These are phyloP conservation scores for Cartodere bifasciata DNA, from an alignment of 2,888 invertebrate species.

Conservation along the genomic window DNA sequence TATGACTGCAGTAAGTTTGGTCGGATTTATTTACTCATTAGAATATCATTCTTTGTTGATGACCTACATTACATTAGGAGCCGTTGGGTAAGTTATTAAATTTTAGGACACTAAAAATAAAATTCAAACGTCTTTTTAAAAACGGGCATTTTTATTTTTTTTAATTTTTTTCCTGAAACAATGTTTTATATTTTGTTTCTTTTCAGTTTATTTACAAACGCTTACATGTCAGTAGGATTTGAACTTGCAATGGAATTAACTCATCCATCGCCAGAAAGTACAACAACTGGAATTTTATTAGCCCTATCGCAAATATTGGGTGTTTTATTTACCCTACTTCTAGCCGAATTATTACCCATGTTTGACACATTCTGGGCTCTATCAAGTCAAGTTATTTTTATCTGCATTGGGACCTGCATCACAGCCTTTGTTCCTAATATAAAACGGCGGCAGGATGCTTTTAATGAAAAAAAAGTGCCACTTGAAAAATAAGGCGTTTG, in stretches of 20 bases:
- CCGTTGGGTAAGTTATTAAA: conserved; percentile 14
- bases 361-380: conserved; percentile 23
- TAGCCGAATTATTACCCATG: conserved; percentile 3
- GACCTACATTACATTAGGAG: conserved; percentile 13
- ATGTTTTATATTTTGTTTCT: conserved; percentile 6
- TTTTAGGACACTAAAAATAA: conserved; percentile 1
- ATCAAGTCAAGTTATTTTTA: conserved; percentile 15
- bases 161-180: neutral
- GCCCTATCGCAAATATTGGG: conserved; percentile 22
- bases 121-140: conserved; percentile 2
- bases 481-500: too few species aligned
- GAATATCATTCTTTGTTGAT: too few species aligned
- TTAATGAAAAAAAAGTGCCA: conserved; percentile 15
- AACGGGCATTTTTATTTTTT: neutral
- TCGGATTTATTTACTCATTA: too few species aligned
- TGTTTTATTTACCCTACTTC: conserved; percentile 13
- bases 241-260: conserved; percentile 24
- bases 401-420: conserved; percentile 18
- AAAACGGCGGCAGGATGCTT: conserved; percentile 21
- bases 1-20: too few species aligned
- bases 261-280: conserved; percentile 23
- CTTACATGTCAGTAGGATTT: conserved; percentile 23
- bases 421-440: conserved; percentile 21
- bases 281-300: conserved; percentile 22
- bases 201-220: conserved; percentile 21